A percentile compares a stretch with the other conserved stretches of the same genome.
Evolutionary conservation across 2,113 vertebrate genomes (phyloP).

Genomic region (Corynorhinus townsendii): DNA sequence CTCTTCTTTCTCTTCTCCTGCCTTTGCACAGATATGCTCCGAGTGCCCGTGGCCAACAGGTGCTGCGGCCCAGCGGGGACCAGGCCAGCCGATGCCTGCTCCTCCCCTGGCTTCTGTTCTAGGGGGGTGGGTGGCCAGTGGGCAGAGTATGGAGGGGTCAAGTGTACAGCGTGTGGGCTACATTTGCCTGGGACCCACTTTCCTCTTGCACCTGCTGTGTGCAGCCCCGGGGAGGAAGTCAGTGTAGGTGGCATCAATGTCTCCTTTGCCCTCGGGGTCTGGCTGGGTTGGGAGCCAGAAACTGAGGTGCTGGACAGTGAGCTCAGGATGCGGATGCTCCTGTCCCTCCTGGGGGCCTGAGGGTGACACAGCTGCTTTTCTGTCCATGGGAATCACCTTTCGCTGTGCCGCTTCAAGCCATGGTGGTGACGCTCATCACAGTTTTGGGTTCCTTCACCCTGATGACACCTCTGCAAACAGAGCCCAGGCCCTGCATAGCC

Average conservation of each 20-base stretch:
- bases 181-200: rapidly evolving
- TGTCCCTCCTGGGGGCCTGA: neutral
- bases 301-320: neutral
- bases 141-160: neutral
- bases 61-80: neutral
- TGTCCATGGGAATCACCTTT: neutral
- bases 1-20: neutral
- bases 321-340: neutral
- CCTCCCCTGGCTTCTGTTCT: neutral
- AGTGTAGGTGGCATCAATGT: too few relatives aligned
- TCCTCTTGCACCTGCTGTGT: too few relatives aligned
- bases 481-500: neutral
- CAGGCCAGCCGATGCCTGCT: neutral
- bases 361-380: neutral
- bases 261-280: neutral
- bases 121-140: neutral
- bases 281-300: neutral
- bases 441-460: neutral
- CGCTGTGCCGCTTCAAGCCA: neutral
- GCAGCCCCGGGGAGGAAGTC: too few relatives aligned
- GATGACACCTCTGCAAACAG: neutral
- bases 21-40: neutral
- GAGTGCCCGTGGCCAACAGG: neutral
- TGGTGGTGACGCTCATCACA: neutral
- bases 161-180: too few relatives aligned